Percentiles rank a stretch among this genome's conserved stretches.
These are phyloP conservation scores for Ooceraea biroi DNA, from an alignment of 1,140 invertebrate genomes.

Conservation along the genomic window DNA sequence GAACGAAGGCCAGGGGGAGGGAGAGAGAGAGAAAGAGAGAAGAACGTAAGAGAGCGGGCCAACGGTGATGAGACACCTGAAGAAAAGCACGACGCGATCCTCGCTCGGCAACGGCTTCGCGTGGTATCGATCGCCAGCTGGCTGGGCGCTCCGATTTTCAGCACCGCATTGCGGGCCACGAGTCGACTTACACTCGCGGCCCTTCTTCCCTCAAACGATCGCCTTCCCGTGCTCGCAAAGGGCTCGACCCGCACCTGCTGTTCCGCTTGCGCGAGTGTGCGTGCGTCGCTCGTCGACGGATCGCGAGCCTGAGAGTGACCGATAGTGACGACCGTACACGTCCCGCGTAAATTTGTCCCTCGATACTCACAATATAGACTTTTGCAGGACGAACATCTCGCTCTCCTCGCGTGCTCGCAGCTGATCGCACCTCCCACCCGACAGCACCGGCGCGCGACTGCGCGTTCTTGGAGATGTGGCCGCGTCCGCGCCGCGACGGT, in stretches of 20 bases:
- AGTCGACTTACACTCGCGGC: conserved; percentile 72
- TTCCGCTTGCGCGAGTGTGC: conserved; percentile 33
- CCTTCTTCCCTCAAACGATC: conserved; percentile 29
- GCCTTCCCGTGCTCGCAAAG: background rate
- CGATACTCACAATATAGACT: conserved; percentile 83
- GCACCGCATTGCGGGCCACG: conserved; percentile 76
- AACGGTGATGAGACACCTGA: background rate
- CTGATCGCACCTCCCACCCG: conserved; percentile 81
- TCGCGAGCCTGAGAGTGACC: background rate
- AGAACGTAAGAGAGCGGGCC: background rate
- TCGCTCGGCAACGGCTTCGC: conserved; percentile 40
- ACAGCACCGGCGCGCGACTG: conserved; percentile 80
- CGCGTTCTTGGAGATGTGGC: conserved; percentile 71
- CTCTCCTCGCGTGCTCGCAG: conserved; percentile 77
- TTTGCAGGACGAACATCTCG: conserved; percentile 84
- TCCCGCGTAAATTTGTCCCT: conserved; percentile 22
- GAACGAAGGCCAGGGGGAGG: background rate
- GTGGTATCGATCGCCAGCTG: conserved; percentile 75
- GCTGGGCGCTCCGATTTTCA: conserved; percentile 76
- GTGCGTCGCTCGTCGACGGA: background rate
- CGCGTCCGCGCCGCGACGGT: background rate
- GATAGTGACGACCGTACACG: too few species aligned
- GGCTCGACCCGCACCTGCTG: background rate
- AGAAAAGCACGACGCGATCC: conserved; percentile 5
- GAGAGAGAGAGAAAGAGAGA: background rate